A percentile compares a stretch with the other conserved stretches of the same genome.
phyloP scores from a whole-genome alignment of 2,113 vertebrate species.

The Benitochromis conjunctus region DNA sequence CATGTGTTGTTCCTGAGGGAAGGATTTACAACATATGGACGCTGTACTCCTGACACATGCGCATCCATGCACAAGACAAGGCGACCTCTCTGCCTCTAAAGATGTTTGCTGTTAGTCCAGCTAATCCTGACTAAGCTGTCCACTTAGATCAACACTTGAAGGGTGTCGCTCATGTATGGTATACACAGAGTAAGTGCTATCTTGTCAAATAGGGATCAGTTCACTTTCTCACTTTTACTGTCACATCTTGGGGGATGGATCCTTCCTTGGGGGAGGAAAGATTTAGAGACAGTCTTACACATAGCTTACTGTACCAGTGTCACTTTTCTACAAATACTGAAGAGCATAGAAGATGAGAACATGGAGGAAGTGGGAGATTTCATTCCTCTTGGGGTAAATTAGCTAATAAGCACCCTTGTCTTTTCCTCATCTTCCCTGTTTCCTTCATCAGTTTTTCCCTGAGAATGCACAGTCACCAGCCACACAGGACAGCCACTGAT shows the following conservation, averaged over 20 bases:
- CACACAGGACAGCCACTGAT: constrained; percentile 43
- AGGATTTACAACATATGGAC: constrained; percentile 67
- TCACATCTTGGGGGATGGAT: not conserved
- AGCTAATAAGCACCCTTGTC: constrained; percentile 44
- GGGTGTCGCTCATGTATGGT: not conserved
- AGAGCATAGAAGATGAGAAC: not conserved
- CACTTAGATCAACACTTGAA: constrained; percentile 53
- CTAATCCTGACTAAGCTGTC: constrained; percentile 69
- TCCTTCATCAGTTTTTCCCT: not conserved
- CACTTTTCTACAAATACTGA: not conserved
- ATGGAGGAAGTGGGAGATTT: not conserved
- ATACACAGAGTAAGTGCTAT: not conserved
- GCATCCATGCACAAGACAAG: constrained; percentile 42
- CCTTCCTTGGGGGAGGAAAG: not conserved
- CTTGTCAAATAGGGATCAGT: constrained; percentile 10
- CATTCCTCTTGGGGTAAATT: constrained; percentile 19
- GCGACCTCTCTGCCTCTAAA: constrained; percentile 42
- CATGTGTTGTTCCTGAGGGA: constrained; percentile 9
- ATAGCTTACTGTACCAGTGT: not conserved
- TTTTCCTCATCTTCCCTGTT: not conserved
- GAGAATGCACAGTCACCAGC: constrained; percentile 12
- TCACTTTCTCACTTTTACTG: constrained; percentile 2
- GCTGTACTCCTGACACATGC: constrained; percentile 53
- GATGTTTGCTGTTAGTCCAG: constrained; percentile 51
- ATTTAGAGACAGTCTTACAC: not conserved